Base-by-base conservation (phyloP, 2,113 vertebrate genomes). In the Pseudopipra pipra region DNA sequence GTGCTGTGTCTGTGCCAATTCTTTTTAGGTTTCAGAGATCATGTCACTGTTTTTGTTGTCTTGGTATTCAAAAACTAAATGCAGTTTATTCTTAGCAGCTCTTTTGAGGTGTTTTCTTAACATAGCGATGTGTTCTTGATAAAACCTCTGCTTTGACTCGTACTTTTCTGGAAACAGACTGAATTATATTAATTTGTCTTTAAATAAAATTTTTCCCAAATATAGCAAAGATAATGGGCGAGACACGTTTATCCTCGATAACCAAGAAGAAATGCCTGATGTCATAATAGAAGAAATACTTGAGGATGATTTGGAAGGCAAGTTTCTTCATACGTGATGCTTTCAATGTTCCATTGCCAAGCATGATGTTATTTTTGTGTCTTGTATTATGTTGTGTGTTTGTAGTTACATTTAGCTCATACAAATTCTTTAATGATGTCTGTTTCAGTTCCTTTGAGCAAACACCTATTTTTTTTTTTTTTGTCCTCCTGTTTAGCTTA, bases 281-380 rank as follows among this genome's bases (percentile, higher is more conserved):
- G 96, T 99, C 33, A 97, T 99, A 63, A 96, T 99, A 88, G 98
- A 99, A 95, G 98, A 99, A 96, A 81, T 98, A 85, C 66, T 98
- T 79, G 98, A 98, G 67, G 98, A 98, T 79, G 71, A 88, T 39
- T 33, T 93, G 43, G 92, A 96, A 94, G 90, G 98, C 97, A 92
- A 97, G 98, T 97, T 70, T 87, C 52, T 85, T 58, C 49, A 63
- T 93, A 79, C 3, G 41, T 70, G 44, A 37, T 56, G 41, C 31
- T 49, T 74, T 37, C 37, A 39, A 3, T 39, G 5, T 75, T 65
- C n/a, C 5, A 2, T 16, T 78, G 14, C 30, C 6, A 2, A 41
- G 12, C 14, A 5, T 43, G 25, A 16, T 81, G 21, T 59, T 63
- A 13, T 10, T 58, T 59, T 52, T 17, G 20, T 17, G 5, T n/a